Conservation (phyloP, 1,140 invertebrate genomes). For the Drosophila triauraria region DNA sequence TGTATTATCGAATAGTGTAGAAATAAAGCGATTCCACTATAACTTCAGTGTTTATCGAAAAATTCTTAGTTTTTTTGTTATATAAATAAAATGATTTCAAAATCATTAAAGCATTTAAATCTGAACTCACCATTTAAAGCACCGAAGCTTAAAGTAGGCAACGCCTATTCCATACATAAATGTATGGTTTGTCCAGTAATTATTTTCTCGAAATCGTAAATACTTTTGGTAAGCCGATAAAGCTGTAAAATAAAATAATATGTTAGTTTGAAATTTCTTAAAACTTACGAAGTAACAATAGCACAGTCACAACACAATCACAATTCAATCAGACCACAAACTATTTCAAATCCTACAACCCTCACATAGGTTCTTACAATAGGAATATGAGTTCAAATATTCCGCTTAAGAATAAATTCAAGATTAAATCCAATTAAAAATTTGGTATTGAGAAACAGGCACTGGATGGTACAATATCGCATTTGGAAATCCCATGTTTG, state of each 20-base stretch:
- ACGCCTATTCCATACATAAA: slow-evolving; percentile 97
- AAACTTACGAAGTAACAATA: too few relatives aligned
- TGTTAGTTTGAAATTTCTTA: neutral
- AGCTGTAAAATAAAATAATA: slow-evolving; percentile 86
- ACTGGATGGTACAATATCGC: too few relatives aligned
- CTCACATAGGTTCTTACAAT: too few relatives aligned
- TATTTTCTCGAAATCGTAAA: slow-evolving; percentile 89
- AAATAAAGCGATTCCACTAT: neutral
- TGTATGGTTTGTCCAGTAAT: slow-evolving; percentile 95
- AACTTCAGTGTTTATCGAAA: neutral
- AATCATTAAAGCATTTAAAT: neutral
- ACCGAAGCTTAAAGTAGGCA: slow-evolving; percentile 98
- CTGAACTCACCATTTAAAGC: slow-evolving; percentile 95
- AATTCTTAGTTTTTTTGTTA: neutral
- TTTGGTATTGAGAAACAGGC: too few relatives aligned
- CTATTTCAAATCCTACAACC: too few relatives aligned
- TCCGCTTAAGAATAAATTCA: too few relatives aligned
- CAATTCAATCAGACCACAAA: too few relatives aligned
- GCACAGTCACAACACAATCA: too few relatives aligned
- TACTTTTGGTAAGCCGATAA: slow-evolving; percentile 98
- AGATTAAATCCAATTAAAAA: too few relatives aligned
- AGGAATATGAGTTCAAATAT: too few relatives aligned
- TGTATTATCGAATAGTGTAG: slow-evolving; percentile 4
- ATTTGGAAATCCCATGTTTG: neutral
- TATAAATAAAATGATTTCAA: neutral